phyloP scores from a whole-genome alignment of 2,797 vertebrate genomes.

The Xenentodon cancila region DNA sequence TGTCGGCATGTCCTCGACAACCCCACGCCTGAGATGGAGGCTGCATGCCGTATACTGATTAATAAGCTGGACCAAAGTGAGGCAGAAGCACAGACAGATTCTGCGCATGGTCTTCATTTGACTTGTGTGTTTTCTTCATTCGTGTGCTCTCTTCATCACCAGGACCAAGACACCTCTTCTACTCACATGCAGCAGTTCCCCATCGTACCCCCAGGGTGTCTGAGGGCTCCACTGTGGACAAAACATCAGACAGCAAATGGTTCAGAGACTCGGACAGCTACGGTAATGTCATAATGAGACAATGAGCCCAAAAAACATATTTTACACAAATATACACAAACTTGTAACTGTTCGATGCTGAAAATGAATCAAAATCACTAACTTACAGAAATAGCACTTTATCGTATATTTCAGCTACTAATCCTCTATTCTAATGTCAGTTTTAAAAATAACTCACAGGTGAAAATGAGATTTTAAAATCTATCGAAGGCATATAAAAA shows the following conservation, averaged over 20 bases:
- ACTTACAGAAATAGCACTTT: no score
- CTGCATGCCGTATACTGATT: conserved; percentile 77
- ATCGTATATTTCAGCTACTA: no score
- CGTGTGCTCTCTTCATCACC: conserved; percentile 6
- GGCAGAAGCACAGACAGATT: conserved; percentile 3
- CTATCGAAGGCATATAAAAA: no score
- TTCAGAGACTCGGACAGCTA: conserved; percentile 9
- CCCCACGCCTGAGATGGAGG: conserved; percentile 82
- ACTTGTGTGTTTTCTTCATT: not conserved
- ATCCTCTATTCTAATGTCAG: no score
- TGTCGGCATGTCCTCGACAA: conserved; percentile 85
- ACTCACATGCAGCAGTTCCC: conserved; percentile 36
- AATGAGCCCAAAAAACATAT: not conserved
- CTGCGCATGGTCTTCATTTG: not conserved
- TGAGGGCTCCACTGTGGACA: conserved; percentile 9
- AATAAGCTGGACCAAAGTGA: conserved; percentile 82
- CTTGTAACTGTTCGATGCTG: not conserved
- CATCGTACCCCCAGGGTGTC: not conserved
- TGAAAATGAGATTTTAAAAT: no score
- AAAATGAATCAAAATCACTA: no score
- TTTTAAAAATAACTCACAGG: no score
- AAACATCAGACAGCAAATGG: conserved; percentile 20
- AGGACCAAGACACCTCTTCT: conserved; percentile 43
- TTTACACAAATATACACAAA: not conserved
- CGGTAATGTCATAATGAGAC: conserved; percentile 39